Evolutionary conservation across 2,888 invertebrate species (phyloP).

Genomic region (Drosophila lacicola): DNA sequence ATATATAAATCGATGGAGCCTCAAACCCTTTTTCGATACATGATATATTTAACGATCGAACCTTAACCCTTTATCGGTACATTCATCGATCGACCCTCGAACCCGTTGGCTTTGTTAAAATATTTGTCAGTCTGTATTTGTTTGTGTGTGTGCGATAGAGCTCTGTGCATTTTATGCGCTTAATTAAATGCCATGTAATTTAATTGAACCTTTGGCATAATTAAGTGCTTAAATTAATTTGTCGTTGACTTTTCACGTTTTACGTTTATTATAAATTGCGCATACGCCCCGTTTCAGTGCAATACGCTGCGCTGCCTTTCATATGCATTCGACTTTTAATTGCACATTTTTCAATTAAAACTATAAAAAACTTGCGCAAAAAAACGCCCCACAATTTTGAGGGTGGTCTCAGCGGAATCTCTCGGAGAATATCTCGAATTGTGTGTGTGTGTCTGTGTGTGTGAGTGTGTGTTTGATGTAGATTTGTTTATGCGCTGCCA

Average conservation of each 20-base stretch:
- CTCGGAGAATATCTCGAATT: background rate
- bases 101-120: background rate
- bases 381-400: slow-evolving; percentile 20
- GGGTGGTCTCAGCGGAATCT: slow-evolving; percentile 25
- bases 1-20: no score
- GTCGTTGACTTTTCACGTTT: slow-evolving; percentile 55
- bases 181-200: slow-evolving; percentile 69
- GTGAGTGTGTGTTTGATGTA: slow-evolving; percentile 32
- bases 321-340: slow-evolving; percentile 66
- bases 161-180: slow-evolving; percentile 51
- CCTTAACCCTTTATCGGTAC: no score
- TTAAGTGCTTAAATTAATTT: slow-evolving; percentile 74
- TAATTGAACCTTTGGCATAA: slow-evolving; percentile 64
- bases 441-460: background rate
- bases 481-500: slow-evolving; percentile 73
- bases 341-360: slow-evolving; percentile 76
- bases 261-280: slow-evolving; percentile 51
- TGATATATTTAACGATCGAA: no score
- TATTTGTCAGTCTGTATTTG: slow-evolving; percentile 1
- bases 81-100: background rate
- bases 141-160: slow-evolving; percentile 6
- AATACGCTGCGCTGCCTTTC: slow-evolving; percentile 21
- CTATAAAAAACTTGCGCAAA: slow-evolving; percentile 48
- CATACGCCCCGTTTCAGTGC: slow-evolving; percentile 59
- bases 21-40: no score